phyloP scores from a whole-genome alignment of 2,888 invertebrate species.

The Pheosia tremula region DNA sequence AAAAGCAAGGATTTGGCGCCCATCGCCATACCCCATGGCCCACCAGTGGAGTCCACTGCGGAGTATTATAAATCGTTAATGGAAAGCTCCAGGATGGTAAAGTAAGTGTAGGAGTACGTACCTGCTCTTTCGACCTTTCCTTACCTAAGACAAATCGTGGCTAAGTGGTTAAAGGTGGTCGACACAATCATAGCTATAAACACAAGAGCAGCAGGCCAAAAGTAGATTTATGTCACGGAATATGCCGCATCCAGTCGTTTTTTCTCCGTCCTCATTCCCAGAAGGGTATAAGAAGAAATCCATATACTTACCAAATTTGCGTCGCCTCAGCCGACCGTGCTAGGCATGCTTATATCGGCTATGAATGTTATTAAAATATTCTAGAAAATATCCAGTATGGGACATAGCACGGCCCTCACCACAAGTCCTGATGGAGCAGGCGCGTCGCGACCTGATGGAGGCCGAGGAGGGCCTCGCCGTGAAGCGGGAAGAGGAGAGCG shows the following conservation, averaged over 20 bases:
- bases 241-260: too few species aligned
- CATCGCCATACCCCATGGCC: constrained; percentile 77
- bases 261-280: too few species aligned
- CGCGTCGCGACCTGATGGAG: constrained; percentile 78
- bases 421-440: constrained; percentile 81
- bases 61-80: constrained; percentile 83
- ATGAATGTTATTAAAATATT: constrained; percentile 1
- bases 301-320: too few species aligned
- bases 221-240: too few species aligned
- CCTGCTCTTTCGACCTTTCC: too few species aligned
- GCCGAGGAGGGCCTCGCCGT: constrained; percentile 75
- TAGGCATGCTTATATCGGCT: too few species aligned
- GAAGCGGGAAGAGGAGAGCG: constrained; percentile 72
- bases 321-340: too few species aligned
- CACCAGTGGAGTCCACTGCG: constrained; percentile 76
- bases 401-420: constrained; percentile 84
- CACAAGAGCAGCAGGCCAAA: too few species aligned
- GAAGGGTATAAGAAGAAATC: too few species aligned
- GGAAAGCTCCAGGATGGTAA: constrained; percentile 75
- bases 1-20: constrained; percentile 76
- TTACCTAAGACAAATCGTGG: too few species aligned
- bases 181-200: too few species aligned
- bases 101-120: constrained; percentile 59
- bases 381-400: constrained; percentile 86
- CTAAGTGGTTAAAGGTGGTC: too few species aligned